These are phyloP conservation scores for Troilus luridus DNA, from an alignment of 2,888 invertebrate species.

Conservation along the genomic window DNA sequence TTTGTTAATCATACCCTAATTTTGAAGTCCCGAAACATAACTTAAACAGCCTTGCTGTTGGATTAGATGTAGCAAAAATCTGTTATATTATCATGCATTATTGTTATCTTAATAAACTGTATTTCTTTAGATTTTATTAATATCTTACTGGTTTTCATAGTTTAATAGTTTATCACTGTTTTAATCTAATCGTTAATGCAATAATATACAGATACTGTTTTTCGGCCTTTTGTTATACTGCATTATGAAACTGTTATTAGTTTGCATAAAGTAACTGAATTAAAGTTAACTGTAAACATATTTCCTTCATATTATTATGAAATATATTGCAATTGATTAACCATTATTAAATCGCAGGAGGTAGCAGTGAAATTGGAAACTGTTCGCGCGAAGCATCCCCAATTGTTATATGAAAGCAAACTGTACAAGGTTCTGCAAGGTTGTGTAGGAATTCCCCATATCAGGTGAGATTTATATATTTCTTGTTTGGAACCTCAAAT, in stretches of 20 bases:
- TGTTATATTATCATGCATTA: not conserved
- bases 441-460: conserved; percentile 95
- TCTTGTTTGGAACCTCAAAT: not conserved
- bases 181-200: not conserved
- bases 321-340: not conserved
- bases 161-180: not conserved
- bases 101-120: not conserved
- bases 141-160: not conserved
- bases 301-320: not conserved
- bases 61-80: not conserved
- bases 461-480: conserved; percentile 77
- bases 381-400: conserved; percentile 96
- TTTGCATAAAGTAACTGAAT: not conserved
- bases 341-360: conserved; percentile 77
- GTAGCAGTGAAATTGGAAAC: conserved; percentile 99
- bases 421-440: conserved; percentile 98
- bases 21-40: not conserved
- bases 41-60: not conserved
- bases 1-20: not conserved
- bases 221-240: not conserved
- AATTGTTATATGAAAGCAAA: conserved; percentile 98
- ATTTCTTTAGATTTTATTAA: not conserved
- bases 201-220: not conserved
- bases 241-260: not conserved
- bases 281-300: not conserved